These are phyloP conservation scores for Bufotes viridis DNA, from an alignment of 2,797 vertebrate genomes.

Conservation along the genomic window DNA sequence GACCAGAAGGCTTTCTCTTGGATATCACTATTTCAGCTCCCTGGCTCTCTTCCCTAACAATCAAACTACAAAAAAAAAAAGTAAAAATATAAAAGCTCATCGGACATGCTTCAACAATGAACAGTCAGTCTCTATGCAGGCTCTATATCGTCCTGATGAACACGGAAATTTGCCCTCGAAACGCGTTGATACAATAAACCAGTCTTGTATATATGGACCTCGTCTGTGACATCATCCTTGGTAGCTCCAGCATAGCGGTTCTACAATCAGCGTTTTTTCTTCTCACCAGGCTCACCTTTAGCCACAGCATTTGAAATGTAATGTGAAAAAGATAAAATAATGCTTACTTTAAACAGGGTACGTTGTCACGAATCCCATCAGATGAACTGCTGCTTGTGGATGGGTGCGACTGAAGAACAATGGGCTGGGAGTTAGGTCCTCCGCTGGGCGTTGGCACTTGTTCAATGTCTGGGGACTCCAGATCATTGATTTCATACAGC, in stretches of 20 bases:
- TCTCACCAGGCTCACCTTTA: too few species aligned
- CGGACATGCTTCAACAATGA: background rate
- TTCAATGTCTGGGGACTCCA: constrained; percentile 92
- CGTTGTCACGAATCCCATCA: constrained; percentile 90
- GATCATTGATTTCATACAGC: constrained; percentile 90
- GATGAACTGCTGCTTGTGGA: constrained; percentile 97
- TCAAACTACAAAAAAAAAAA: background rate
- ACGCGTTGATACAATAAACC: too few species aligned
- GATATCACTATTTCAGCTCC: too few species aligned
- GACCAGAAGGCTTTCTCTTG: too few species aligned
- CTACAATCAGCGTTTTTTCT: too few species aligned
- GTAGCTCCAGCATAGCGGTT: too few species aligned
- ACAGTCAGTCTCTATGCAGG: too few species aligned
- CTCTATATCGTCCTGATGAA: too few species aligned
- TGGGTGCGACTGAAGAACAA: constrained; percentile 88
- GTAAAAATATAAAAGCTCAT: too few species aligned
- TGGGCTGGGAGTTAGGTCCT: constrained; percentile 86
- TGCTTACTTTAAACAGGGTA: constrained; percentile 95
- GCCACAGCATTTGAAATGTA: background rate
- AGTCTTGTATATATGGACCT: too few species aligned
- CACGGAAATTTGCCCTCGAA: too few species aligned
- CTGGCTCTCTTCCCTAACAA: background rate
- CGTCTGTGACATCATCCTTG: too few species aligned
- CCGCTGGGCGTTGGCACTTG: constrained; percentile 89
- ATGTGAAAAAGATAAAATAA: background rate